Evolutionary conservation across 2,888 invertebrate species (phyloP).

Genomic region (Spicauda simplicius): DNA sequence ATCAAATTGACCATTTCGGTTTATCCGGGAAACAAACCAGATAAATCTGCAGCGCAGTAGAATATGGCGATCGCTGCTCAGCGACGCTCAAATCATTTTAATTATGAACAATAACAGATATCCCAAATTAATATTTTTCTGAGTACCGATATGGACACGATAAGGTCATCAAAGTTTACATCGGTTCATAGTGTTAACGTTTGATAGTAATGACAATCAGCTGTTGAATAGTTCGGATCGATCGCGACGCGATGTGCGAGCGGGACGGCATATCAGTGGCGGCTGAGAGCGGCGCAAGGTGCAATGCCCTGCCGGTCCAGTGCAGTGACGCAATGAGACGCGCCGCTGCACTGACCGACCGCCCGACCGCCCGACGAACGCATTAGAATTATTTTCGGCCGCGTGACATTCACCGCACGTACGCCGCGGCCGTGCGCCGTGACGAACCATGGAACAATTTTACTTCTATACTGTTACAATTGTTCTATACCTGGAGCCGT

Average conservation of each 20-base stretch:
- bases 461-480: constrained; percentile 48
- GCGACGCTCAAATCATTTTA: no score
- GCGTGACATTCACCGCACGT: constrained; percentile 74
- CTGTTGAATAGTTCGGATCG: constrained; percentile 71
- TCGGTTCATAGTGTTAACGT: constrained; percentile 16
- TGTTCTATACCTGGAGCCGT: constrained; percentile 43
- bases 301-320: constrained; percentile 76
- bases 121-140: constrained; percentile 46
- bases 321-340: constrained; percentile 78
- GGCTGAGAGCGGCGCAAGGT: constrained; percentile 62
- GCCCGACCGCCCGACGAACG: constrained; percentile 55
- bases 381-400: constrained; percentile 71
- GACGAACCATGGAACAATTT: constrained; percentile 63
- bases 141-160: not conserved
- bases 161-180: constrained; percentile 19
- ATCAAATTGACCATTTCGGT: no score
- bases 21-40: no score
- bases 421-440: constrained; percentile 54
- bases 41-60: no score
- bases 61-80: no score
- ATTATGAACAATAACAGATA: no score
- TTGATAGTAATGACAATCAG: constrained; percentile 64
- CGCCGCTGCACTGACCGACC: constrained; percentile 73
- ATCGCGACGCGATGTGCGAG: constrained; percentile 56
- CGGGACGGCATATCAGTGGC: constrained; percentile 44